phyloP scores from a whole-genome alignment of 2,113 vertebrate species.

The Zonotrichia leucophrys region DNA sequence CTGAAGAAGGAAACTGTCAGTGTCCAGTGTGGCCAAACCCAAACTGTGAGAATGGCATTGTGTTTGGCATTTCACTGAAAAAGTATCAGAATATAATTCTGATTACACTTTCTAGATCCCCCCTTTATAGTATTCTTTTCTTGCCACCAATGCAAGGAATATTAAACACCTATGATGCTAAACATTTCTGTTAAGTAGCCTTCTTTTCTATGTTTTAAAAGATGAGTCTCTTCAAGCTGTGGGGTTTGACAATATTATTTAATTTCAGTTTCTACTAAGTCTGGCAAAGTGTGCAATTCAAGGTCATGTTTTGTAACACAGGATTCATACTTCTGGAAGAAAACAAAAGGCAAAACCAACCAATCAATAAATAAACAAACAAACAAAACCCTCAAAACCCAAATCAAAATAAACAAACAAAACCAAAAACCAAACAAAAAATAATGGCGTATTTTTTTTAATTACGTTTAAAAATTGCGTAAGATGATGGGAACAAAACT shows the following conservation, averaged over 20 bases:
- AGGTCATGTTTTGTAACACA: not conserved
- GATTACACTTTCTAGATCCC: not conserved
- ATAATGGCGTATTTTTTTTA: not conserved
- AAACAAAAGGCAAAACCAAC: not conserved
- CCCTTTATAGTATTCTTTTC: not conserved
- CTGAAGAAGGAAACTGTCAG: fast-evolving
- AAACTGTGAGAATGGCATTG: not conserved
- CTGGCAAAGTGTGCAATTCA: not conserved
- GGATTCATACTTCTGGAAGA: not conserved
- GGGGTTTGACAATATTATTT: not conserved
- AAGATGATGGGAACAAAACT: not conserved
- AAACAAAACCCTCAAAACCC: not conserved
- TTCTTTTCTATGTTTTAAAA: not conserved
- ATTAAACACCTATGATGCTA: fast-evolving
- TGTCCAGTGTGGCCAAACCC: fast-evolving
- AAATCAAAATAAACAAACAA: too few species aligned
- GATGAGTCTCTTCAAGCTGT: fast-evolving
- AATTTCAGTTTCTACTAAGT: not conserved
- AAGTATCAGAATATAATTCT: not conserved
- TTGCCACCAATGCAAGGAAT: not conserved
- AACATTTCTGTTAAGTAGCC: not conserved
- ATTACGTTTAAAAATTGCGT: not conserved
- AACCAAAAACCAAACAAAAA: not conserved
- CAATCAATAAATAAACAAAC: not conserved
- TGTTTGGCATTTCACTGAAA: fast-evolving